Percentiles rank a stretch among this genome's conserved stretches.
Evolutionary conservation across 2,797 vertebrate species (phyloP).

Genomic region (Megalops cyprinoides): DNA sequence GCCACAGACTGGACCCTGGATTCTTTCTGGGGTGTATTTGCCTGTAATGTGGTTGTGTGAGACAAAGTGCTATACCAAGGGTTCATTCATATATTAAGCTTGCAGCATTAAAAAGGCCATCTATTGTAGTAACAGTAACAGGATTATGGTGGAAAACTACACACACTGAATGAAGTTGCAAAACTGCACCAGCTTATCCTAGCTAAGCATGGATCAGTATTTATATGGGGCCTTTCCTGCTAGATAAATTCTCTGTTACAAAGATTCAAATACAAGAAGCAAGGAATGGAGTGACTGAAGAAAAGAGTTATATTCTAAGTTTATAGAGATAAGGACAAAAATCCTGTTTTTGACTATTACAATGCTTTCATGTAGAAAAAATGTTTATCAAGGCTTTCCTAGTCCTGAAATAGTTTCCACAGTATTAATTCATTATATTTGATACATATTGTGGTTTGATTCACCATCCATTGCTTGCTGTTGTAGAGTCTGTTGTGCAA

Average conservation of each 20-base stretch:
- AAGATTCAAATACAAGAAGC: neutral
- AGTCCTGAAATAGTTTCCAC: conserved; percentile 39
- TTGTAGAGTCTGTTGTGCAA: conserved; percentile 43
- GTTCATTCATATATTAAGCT: conserved; percentile 1
- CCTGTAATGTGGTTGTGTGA: neutral
- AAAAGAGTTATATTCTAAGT: neutral
- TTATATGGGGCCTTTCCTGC: neutral
- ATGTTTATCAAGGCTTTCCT: conserved; percentile 34
- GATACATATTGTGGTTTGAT: conserved; percentile 39
- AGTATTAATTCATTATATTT: conserved; percentile 42
- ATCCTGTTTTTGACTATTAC: neutral
- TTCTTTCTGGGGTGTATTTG: neutral
- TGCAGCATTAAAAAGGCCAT: conserved; percentile 11
- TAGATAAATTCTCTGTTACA: neutral
- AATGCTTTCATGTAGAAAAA: neutral
- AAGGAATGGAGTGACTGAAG: neutral
- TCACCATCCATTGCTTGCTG: neutral
- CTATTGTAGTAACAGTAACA: conserved; percentile 7
- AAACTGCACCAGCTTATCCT: neutral
- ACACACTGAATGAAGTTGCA: neutral
- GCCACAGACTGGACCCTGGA: neutral
- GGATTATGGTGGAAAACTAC: neutral
- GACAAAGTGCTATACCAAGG: neutral
- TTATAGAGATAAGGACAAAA: neutral
- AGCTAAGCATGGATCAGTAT: neutral